phyloP scores from a whole-genome alignment of 1,140 invertebrate genomes.

The Trichonephila clavipes region DNA sequence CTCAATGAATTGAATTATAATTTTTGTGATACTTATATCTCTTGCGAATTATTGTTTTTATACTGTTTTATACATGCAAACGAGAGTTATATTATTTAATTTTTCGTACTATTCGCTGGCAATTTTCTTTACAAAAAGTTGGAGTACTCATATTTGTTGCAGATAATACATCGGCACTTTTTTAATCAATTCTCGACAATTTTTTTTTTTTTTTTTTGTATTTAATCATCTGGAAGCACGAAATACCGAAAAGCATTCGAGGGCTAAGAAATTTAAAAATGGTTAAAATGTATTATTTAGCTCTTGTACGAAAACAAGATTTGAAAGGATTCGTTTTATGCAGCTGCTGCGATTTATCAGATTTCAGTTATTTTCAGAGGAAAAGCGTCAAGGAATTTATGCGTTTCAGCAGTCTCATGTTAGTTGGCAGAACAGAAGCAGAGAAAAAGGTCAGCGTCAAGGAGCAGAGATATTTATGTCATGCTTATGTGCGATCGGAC shows the following conservation, averaged over 20 bases:
- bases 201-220: no score
- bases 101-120: no score
- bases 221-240: no score
- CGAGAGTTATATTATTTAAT: no score
- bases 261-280: conserved; percentile 1
- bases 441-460: conserved; percentile 89
- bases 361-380: conserved; percentile 50
- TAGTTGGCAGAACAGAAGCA: conserved; percentile 93
- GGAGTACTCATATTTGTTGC: no score
- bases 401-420: conserved; percentile 96
- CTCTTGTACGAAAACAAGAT: conserved; percentile 21
- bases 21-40: no score
- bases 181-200: no score
- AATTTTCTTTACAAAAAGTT: no score
- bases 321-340: conserved; percentile 38
- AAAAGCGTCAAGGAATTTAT: conserved; percentile 95
- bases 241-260: neutral
- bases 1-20: no score
- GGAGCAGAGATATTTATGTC: conserved; percentile 94
- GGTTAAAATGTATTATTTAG: conserved; percentile 65
- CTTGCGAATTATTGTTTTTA: no score
- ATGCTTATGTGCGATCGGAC: conserved; percentile 96
- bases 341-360: neutral
- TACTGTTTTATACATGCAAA: no score
- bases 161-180: no score